Conservation (phyloP, 2,888 invertebrate species). For the Catotricha subobsoleta region DNA sequence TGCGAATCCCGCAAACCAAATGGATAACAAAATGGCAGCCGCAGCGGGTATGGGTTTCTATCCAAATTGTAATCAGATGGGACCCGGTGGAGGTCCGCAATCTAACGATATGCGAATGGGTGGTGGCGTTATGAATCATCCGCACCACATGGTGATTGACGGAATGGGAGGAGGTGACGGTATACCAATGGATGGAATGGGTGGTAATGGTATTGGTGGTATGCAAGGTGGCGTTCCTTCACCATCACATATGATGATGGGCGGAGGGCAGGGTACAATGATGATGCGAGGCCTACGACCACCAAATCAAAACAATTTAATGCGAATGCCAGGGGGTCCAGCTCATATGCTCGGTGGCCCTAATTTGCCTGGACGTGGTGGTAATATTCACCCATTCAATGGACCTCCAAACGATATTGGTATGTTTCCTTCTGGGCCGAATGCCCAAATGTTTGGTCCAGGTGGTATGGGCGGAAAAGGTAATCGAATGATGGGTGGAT, state of each 20-base stretch:
- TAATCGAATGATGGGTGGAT: conserved; percentile 11
- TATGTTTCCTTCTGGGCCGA: conserved; percentile 30
- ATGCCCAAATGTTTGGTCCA: conserved; percentile 30
- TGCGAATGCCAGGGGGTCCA: conserved; percentile 22
- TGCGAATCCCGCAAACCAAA: conserved; percentile 49
- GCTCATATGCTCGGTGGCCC: conserved; percentile 24
- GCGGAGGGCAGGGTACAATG: conserved; percentile 18
- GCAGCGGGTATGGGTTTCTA: conserved; percentile 17
- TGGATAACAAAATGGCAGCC: conserved; percentile 19
- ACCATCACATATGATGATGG: conserved; percentile 19
- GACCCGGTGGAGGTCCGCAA: conserved; percentile 16
- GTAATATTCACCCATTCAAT: conserved; percentile 18
- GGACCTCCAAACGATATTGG: conserved; percentile 22
- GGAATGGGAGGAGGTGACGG: conserved; percentile 25
- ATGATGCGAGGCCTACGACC: conserved; percentile 35
- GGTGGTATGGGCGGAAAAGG: conserved; percentile 29
- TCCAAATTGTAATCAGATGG: conserved; percentile 25
- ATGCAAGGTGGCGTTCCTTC: conserved; percentile 9
- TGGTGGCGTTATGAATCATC: conserved; percentile 31
- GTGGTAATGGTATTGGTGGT: conserved; percentile 17
- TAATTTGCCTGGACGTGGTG: too few species aligned
- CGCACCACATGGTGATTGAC: conserved; percentile 32
- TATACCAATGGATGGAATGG: conserved; percentile 22
- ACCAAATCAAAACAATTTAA: conserved; percentile 21
- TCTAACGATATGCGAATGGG: conserved; percentile 14